Evolutionary conservation across 2,113 vertebrate species (phyloP), one percentile per base, ranked within the genome.

Genomic region (Athene cunicularia): DNA sequence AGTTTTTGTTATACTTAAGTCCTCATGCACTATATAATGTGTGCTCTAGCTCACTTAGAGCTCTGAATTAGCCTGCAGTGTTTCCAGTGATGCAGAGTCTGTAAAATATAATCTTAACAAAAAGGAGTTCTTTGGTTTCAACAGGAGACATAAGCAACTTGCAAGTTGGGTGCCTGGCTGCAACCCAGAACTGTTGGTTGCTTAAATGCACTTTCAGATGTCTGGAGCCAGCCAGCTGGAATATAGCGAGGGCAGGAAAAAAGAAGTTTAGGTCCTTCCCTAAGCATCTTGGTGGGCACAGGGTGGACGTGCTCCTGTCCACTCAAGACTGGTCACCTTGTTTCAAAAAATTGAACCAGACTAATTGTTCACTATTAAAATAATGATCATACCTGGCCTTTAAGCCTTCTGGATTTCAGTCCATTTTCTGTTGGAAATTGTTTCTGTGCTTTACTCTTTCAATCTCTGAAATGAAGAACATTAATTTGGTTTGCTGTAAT

Each of bases 21-120:
- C 14, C 18, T 91, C 33, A 8, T 39, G 35, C 14, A 1, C 22
- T 10, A 26, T 32, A 8, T 30, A 28, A 58, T 3, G 6, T 0
- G 0, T 74, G n/a, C 22, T 74, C 2, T 37, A 13, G 41, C 58
- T 92, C 45, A 56, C 41, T 70, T 37, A 14, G 71, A 90, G 43
- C 47, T 73, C 59, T 58, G 70, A 75, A 39, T 47, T 72, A 83
- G 26, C 33, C 68, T 86, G 16, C 41, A 63, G 52, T 74, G 32
- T 55, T 92, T 55, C 49, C 22, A 23, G 4, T 50, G 76, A 52
- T 58, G 26, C 11, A 49, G n/a, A 58, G 32, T 50, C 75, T 68
- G 28, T 68, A 35, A 81, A 81, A 12, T 70, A 17, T 33, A 49
- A 67, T 67, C 21, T 41, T 41, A 30, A 72, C 49, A 32, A 21